These are phyloP conservation scores for Heliocidaris tuberculata DNA, from an alignment of 35 echinoderm and acorn worm genomes.

Conservation along the genomic window DNA sequence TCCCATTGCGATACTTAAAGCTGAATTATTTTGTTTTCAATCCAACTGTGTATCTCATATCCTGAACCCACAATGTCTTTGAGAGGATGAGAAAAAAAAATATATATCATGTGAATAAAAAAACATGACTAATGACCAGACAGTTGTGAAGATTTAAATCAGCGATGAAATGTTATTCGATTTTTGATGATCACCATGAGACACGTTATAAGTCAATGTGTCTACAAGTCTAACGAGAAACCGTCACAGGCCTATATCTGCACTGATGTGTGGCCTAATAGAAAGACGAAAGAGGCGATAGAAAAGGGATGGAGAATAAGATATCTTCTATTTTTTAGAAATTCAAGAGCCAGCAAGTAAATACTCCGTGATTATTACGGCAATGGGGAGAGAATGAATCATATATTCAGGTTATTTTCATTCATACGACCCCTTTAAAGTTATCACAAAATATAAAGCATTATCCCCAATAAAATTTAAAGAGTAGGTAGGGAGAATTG, in stretches of 20 bases:
- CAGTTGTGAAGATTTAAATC: not conserved
- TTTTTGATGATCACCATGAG: not conserved
- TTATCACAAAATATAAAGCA: no score
- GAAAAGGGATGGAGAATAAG: no score
- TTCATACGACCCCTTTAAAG: no score
- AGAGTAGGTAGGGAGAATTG: no score
- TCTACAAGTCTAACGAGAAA: not conserved
- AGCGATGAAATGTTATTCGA: not conserved
- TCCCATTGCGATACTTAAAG: not conserved
- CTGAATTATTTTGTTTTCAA: conserved; percentile 9
- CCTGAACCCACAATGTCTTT: not conserved
- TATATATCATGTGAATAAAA: not conserved
- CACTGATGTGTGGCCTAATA: not conserved
- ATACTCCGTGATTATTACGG: no score
- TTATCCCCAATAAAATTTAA: no score
- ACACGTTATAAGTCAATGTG: not conserved
- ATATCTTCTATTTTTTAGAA: no score
- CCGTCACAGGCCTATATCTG: not conserved
- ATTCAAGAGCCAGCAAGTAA: no score
- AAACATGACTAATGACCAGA: not conserved
- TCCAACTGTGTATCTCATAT: not conserved
- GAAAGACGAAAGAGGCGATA: not conserved
- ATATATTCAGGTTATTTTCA: no score
- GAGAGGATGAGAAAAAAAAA: not conserved
- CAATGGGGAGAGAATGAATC: no score